phyloP scores from a whole-genome alignment of 1,140 invertebrate species.

The Aphelenchoides fujianensis region DNA sequence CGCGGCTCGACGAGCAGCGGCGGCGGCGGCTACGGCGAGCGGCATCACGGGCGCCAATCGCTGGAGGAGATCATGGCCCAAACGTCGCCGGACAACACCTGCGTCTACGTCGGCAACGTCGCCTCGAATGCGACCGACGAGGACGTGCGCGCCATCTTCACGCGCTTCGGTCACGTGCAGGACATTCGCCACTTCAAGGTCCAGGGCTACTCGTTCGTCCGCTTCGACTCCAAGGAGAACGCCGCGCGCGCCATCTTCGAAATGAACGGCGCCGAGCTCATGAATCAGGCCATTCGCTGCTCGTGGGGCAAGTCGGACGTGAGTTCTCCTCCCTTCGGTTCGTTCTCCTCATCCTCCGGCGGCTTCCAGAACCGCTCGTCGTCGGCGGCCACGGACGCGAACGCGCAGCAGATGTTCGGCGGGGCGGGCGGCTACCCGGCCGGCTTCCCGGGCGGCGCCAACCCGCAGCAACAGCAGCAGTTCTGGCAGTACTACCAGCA shows the following conservation, averaged over 20 bases:
- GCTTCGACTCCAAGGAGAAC: constrained; percentile 92
- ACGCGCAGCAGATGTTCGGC: not conserved
- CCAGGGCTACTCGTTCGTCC: constrained; percentile 96
- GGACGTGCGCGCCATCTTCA: constrained; percentile 92
- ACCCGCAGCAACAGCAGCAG: constrained; percentile 16
- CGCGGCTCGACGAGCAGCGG: not conserved
- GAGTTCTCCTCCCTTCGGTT: not conserved
- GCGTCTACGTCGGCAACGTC: constrained; percentile 96
- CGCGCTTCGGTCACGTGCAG: constrained; percentile 87
- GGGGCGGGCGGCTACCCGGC: not conserved
- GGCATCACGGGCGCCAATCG: constrained; percentile 58
- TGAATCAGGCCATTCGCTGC: constrained; percentile 92
- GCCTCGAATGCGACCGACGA: constrained; percentile 69
- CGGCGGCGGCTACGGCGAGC: not conserved
- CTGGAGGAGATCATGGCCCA: constrained; percentile 98
- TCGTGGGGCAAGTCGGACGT: constrained; percentile 87
- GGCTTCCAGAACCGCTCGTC: constrained; percentile 1
- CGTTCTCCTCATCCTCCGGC: not conserved
- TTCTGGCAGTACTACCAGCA: constrained; percentile 22
- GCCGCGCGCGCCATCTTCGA: constrained; percentile 95
- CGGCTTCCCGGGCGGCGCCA: not conserved
- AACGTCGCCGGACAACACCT: constrained; percentile 95
- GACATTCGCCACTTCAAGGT: constrained; percentile 98
- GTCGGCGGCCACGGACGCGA: too few relatives aligned
- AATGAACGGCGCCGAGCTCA: constrained; percentile 93